phyloP scores from a whole-genome alignment of 2,888 invertebrate genomes.

The Campaea margaritaria region DNA sequence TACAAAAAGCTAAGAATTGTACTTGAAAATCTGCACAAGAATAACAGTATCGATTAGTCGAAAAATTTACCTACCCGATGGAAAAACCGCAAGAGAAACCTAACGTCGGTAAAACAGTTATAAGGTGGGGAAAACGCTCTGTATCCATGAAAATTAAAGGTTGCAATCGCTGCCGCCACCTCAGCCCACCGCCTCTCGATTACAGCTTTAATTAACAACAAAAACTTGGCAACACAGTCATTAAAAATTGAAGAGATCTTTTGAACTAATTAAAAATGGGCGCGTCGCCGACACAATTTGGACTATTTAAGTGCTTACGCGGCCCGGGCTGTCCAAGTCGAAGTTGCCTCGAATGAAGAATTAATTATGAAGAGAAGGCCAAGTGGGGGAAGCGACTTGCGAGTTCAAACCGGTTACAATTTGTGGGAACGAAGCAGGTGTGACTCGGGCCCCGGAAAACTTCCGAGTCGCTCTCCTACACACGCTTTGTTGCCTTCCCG shows the following conservation, averaged over 20 bases:
- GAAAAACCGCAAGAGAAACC: slow-evolving; percentile 24
- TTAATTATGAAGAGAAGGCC: slow-evolving; percentile 82
- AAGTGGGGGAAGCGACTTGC: slow-evolving; percentile 73
- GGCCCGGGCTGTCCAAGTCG: slow-evolving; percentile 75
- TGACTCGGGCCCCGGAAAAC: slow-evolving; percentile 71
- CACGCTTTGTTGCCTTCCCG: slow-evolving; percentile 80
- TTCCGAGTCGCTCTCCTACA: slow-evolving; percentile 63
- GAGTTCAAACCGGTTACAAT: slow-evolving; percentile 77
- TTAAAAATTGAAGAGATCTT: slow-evolving; percentile 78
- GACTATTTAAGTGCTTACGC: slow-evolving; percentile 82
- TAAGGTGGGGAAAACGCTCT: slow-evolving; percentile 35
- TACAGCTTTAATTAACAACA: slow-evolving; percentile 65
- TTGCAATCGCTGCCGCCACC: slow-evolving; percentile 53
- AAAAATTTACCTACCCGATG: too few relatives aligned
- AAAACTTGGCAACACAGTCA: slow-evolving; percentile 72
- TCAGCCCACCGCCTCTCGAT: slow-evolving; percentile 47
- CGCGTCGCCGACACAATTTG: slow-evolving; percentile 79
- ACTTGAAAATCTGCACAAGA: slow-evolving; percentile 18
- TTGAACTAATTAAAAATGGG: slow-evolving; percentile 83
- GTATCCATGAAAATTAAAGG: slow-evolving; percentile 55
- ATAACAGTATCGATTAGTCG: slow-evolving; percentile 15
- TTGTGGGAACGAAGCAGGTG: slow-evolving; percentile 83
- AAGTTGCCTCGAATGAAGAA: slow-evolving; percentile 84
- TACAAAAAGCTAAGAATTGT: slow-evolving; percentile 6
- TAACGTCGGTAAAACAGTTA: slow-evolving; percentile 32